Evolutionary conservation across 2,888 invertebrate genomes (phyloP).

Genomic region (Nineta flava): DNA sequence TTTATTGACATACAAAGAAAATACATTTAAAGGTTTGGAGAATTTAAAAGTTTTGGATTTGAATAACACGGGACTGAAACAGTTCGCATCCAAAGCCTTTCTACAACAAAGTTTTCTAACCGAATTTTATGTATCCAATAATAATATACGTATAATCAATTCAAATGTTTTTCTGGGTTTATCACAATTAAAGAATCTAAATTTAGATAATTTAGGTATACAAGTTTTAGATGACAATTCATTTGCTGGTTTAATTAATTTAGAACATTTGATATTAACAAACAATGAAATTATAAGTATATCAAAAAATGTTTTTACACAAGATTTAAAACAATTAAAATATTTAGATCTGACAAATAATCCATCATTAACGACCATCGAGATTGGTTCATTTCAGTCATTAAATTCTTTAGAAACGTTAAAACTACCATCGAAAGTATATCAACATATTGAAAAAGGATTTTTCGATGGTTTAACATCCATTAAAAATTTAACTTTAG

Average conservation of each 20-base stretch:
- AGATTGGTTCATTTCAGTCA: conserved; percentile 2
- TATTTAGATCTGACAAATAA: conserved; percentile 3
- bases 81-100: conserved; percentile 1
- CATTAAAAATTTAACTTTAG: background rate
- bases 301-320: background rate
- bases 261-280: conserved; percentile 5
- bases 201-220: conserved; percentile 1
- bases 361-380: conserved; percentile 3
- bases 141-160: background rate
- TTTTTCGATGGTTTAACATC: background rate
- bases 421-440: background rate
- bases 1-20: conserved; percentile 1
- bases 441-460: background rate
- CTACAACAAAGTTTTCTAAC: background rate
- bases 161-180: background rate
- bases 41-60: conserved; percentile 6
- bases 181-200: background rate
- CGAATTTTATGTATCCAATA: background rate
- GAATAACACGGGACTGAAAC: conserved; percentile 3
- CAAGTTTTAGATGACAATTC: conserved; percentile 1
- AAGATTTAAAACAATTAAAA: background rate
- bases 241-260: conserved; percentile 6
- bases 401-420: background rate
- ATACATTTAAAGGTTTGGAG: conserved; percentile 6
- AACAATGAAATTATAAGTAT: background rate